Conservation (phyloP, 1,140 invertebrate species). For the Drosophila quadrilineata region DNA sequence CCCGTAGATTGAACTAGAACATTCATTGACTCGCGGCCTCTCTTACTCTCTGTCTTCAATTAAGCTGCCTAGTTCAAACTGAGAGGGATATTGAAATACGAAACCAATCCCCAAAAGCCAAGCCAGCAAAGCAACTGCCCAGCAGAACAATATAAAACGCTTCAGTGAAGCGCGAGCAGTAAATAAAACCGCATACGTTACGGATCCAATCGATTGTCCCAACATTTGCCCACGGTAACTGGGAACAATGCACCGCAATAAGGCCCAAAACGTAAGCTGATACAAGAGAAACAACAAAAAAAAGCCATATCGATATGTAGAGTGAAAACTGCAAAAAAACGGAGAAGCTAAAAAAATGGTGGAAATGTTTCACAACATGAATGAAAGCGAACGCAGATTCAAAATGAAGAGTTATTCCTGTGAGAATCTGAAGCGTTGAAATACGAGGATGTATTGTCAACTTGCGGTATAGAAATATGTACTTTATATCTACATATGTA, state of each 20-base stretch:
- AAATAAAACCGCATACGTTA: conserved; percentile 56
- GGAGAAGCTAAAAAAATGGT: neutral
- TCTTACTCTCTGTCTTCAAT: conserved; percentile 2
- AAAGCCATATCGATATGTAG: no score
- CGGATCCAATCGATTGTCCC: conserved; percentile 48
- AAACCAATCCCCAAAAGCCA: conserved; percentile 6
- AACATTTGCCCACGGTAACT: conserved; percentile 32
- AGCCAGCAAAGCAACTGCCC: conserved; percentile 21
- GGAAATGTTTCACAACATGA: no score
- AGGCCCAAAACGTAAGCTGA: conserved; percentile 30
- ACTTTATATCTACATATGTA: neutral
- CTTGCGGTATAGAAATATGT: neutral
- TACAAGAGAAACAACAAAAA: conserved; percentile 12
- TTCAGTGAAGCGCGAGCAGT: conserved; percentile 40
- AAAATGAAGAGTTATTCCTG: conserved; percentile 43
- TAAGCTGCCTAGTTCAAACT: neutral
- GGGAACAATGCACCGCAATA: conserved; percentile 55
- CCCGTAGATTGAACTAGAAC: no score
- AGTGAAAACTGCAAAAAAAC: neutral
- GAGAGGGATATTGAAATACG: conserved; percentile 28
- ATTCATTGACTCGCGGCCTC: conserved; percentile 13
- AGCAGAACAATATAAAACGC: conserved; percentile 41
- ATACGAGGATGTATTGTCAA: conserved; percentile 17
- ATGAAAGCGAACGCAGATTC: conserved; percentile 24
- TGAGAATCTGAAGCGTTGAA: conserved; percentile 25